Evolutionary conservation across 2,797 vertebrate genomes (phyloP), one percentile per base, ranked within the genome.

Genomic region (Echeneis naucrates): DNA sequence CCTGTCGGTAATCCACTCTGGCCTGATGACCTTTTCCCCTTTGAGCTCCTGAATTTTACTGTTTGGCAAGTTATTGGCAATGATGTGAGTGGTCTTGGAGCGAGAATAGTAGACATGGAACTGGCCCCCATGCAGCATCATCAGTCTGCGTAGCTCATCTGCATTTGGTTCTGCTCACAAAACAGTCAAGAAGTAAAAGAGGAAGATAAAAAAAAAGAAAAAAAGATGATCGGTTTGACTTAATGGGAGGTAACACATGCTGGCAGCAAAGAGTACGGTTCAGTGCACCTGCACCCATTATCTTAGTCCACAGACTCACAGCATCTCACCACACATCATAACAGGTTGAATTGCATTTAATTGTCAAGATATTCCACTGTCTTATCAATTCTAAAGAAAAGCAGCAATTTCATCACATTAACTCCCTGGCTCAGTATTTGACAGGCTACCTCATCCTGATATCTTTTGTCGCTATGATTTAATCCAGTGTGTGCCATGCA

Each of bases 1-100:
- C 98, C 98, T 99, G 91, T 99, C 98, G 71, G 95, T 93, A 75
- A 99, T 98, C 98, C 98, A 99, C 72, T 97, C 95, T 1, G 98
- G 98, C 26, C 95, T 94, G 72, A 99, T 96, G 68, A 99, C 94
- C 89, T 98, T 99, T 87, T 99, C 96, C 56, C 94, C 95, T 90
- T 94, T 96, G 72, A 99, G 85, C 87, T 97, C 97, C 91, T 97
- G 94, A 82, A 99, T 97, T 94, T 99, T 99, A 92, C 59, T 92
- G 92, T 97, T 96, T 84, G 98, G 97, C 90, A 99, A 94, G 92
- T 99, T 99, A 83, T 94, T 96, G 81, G 98, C 95, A 66, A 99
- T 97, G 88, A 99, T 97, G 88, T 99, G 98, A 42, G 97, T 98
- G 90, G 96, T 99, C 94, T 97, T 98, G 75, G 96, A 97, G 85